These are phyloP conservation scores for Clarias fuscus DNA, from an alignment of 2,797 vertebrate species.

Conservation along the genomic window DNA sequence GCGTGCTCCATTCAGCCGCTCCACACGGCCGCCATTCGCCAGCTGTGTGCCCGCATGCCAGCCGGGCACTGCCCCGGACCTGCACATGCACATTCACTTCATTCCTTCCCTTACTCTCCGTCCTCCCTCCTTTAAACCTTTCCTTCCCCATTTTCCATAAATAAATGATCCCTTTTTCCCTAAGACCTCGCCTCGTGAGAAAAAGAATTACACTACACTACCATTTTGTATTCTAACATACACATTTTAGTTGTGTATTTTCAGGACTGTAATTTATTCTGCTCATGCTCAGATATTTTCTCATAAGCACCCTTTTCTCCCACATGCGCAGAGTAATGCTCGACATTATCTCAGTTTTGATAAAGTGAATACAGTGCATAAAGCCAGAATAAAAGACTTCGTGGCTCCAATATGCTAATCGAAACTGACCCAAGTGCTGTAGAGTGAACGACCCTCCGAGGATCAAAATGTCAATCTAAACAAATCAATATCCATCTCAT, in stretches of 20 bases:
- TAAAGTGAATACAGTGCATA: constrained; percentile 47
- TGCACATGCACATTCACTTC: too few relatives aligned
- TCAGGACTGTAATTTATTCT: neutral
- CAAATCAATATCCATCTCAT: constrained; percentile 67
- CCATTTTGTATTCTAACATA: neutral
- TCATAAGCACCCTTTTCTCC: neutral
- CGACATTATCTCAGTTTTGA: constrained; percentile 28
- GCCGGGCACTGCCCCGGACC: too few relatives aligned
- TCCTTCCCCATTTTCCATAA: too few relatives aligned
- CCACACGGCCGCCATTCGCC: too few relatives aligned
- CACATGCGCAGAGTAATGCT: neutral
- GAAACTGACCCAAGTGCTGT: constrained; percentile 56
- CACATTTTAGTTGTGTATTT: neutral
- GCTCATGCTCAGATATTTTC: neutral
- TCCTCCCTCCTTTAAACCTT: too few relatives aligned
- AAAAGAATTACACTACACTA: neutral
- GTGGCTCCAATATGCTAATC: constrained; percentile 57
- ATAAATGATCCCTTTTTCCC: too few relatives aligned
- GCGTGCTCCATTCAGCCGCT: too few relatives aligned
- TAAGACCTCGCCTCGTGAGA: too few relatives aligned
- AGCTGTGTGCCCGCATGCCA: too few relatives aligned
- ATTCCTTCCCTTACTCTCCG: too few relatives aligned
- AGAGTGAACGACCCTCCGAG: constrained; percentile 58
- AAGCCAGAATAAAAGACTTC: constrained; percentile 48
- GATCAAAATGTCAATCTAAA: constrained; percentile 62